Base-by-base conservation (phyloP, 2,888 invertebrate species). In the Punctoribates punctum region DNA sequence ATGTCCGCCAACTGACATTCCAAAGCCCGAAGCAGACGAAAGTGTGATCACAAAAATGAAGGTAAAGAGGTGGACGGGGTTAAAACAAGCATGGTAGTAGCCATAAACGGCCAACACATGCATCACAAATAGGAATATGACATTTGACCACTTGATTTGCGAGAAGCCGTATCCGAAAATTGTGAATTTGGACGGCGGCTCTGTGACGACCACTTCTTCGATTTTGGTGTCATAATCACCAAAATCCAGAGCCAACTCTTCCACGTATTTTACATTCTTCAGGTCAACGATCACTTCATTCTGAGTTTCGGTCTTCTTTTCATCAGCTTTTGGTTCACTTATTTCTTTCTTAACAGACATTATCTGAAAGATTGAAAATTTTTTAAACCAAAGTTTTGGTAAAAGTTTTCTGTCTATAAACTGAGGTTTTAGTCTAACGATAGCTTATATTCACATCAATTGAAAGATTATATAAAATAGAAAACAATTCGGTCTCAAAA, bases 141-240 rank as follows among this genome's bases (percentile, higher is more conserved):
- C 27, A 23, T 76, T 76, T 17, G 51, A 46, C 76, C 76, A 76
- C 27, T 73, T 73, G 23, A 76, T 51, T 42, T 57, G 25, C 34
- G 51, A 57, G 6, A 34, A 17, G 8, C 51, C 29, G 54, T 57
- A 73, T 15, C 57, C 73, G n/a, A 73, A 73, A 20, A 67, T 67
- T 38, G 34, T 67, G 1, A 38, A 38, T 25, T 67, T 67, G 34
- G 34, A 4, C n/a, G 34, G 27, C n/a, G 38, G n/a, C 5, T 4
- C n/a, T 38, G 11, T 15, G 67, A 11, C 17, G 0, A 25, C 38
- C 6, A 67, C 34, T 20, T 67, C 67, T n/a, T 67, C 13, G 38
- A 67, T 67, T 29, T 13, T 38, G 1, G 60, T 60, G 11, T 60
- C 60, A 60, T 60, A 60, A 4, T 60, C 25, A 27, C 60, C 60